phyloP scores from a whole-genome alignment of 2,888 invertebrate species.

The Drosophila fungiperda region DNA sequence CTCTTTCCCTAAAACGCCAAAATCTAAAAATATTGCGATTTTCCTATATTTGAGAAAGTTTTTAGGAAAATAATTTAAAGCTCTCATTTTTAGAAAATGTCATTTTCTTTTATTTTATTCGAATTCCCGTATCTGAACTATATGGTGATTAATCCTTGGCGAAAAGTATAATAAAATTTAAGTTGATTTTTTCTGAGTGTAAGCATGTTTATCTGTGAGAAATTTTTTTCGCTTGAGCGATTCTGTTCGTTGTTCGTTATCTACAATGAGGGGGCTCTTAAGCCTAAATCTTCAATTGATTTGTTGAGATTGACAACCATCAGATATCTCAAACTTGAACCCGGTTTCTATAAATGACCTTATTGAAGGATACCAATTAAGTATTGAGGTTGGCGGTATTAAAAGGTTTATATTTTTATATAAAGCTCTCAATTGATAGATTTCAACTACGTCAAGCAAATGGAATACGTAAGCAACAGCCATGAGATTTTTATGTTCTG shows the following conservation, averaged over 20 bases:
- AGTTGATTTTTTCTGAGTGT: not conserved
- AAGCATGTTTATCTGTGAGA: constrained; percentile 29
- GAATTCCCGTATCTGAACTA: not conserved
- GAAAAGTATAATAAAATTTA: not conserved
- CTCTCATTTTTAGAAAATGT: not conserved
- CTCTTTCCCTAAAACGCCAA: not conserved
- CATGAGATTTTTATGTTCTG: constrained; percentile 13
- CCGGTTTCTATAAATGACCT: constrained; percentile 68
- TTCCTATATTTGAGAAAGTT: not conserved
- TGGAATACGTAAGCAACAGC: constrained; percentile 49
- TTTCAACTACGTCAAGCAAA: constrained; percentile 51
- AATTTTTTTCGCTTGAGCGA: constrained; percentile 28
- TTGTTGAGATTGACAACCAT: constrained; percentile 29
- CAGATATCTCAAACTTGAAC: constrained; percentile 34
- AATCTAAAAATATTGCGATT: not conserved
- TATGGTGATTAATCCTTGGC: not conserved
- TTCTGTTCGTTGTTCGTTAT: constrained; percentile 17
- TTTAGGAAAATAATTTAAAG: not conserved
- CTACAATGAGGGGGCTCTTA: constrained; percentile 1
- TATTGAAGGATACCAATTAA: constrained; percentile 52
- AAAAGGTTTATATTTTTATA: constrained; percentile 41
- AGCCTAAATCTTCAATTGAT: constrained; percentile 23
- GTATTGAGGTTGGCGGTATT: constrained; percentile 69
- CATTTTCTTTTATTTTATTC: too few relatives aligned
- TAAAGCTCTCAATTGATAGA: constrained; percentile 58